Evolutionary conservation across 2,113 vertebrate genomes (phyloP), one percentile per base, ranked within the genome.

Genomic region (Ailurus styani): DNA sequence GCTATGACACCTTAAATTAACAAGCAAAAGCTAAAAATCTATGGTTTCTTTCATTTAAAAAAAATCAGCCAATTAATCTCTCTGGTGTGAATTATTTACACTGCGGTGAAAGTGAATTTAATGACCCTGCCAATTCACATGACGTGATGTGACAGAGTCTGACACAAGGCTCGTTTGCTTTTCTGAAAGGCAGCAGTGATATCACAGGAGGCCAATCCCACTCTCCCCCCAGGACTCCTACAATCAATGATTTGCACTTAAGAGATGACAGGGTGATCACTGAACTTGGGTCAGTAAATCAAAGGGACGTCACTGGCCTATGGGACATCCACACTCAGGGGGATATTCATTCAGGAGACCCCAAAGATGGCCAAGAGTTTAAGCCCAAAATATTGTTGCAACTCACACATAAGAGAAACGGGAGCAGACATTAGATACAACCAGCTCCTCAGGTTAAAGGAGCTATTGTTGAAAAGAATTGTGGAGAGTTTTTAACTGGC

Each of bases 51-150:
- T 34, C 89, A 72, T 9, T 57, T 95, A 60, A 60, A 81, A 7
- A 73, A 83, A 86, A 86, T 25, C 6, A 92, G 12, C 12, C 75
- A 81, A 70, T 91, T 96, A 87, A 96, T 96, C 64, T 73, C 52
- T 78, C 66, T 93, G 54, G 47, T 5, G 31, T 90, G 20, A 85
- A 25, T 95, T 95, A 83, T 70, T 95, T 85, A 84, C 60, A 70
- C 27, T 50, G 6, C 40, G 40, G 23, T 37, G 13, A 90, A 78
- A 93, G 18, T 87, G 42, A 90, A 73, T 79, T 60, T 83, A 87
- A 87, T 87, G 47, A 29, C 66, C 20, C 42, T 82, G 31, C 17
- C 54, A 60, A 10, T 96, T 91, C n/a, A 45, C 25, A 47, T 77
- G 55, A 55, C 60, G 23, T 47, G 29, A 84, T 20, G 25, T 55